These are phyloP conservation scores for Nematostella vectensis DNA, from an alignment of 92 coral and sea anemone genomes.

Conservation along the genomic window DNA sequence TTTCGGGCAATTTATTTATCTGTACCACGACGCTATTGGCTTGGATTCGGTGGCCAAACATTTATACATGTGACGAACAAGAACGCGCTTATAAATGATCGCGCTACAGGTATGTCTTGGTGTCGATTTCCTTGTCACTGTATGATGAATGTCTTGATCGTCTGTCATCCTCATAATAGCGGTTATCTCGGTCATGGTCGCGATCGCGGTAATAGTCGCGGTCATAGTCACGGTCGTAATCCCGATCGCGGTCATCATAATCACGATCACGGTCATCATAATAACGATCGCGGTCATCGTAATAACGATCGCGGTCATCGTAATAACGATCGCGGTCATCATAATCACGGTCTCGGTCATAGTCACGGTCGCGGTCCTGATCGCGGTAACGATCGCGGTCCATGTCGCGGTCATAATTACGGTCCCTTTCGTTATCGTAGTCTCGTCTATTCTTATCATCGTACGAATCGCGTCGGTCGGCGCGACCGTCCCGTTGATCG, in stretches of 20 bases:
- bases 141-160: slow-evolving; percentile 12
- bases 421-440: slow-evolving; percentile 1
- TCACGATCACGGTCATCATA: not conserved
- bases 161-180: slow-evolving; percentile 4
- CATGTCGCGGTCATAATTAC: not conserved
- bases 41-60: no score
- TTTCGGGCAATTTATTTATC: no score
- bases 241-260: slow-evolving; percentile 2
- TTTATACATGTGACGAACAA: no score
- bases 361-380: not conserved
- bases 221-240: slow-evolving; percentile 2
- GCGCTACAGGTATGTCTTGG: not conserved
- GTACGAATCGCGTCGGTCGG: not conserved
- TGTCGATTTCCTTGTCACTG: slow-evolving; percentile 1
- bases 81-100: no score
- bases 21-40: no score
- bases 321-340: not conserved
- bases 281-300: not conserved
- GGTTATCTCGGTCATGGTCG: slow-evolving; percentile 3
- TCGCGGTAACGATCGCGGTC: not conserved
- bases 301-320: not conserved
- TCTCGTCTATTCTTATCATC: not conserved
- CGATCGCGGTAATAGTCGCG: slow-evolving; percentile 5
- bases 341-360: not conserved
- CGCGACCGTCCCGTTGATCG: not conserved